Conservation (phyloP, 1,140 invertebrate species). For the Triops cancriformis region DNA sequence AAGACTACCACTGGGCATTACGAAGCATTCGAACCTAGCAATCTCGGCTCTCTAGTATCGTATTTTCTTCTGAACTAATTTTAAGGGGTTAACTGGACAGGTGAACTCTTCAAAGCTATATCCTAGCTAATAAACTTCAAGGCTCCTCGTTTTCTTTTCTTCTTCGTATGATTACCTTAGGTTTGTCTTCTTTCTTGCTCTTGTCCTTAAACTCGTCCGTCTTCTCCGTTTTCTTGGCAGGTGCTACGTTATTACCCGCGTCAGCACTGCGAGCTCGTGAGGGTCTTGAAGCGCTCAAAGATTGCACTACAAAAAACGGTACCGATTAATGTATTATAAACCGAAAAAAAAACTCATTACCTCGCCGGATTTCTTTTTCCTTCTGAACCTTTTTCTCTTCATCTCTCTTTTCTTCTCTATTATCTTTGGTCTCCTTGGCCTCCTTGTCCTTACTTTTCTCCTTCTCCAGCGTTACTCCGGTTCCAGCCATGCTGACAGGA, state of each 20-base stretch:
- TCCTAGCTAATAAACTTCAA: not conserved
- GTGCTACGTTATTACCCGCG: slow-evolving; percentile 30
- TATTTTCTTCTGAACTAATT: too few species aligned
- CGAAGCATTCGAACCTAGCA: too few species aligned
- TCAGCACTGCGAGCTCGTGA: slow-evolving; percentile 32
- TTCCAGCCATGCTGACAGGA: slow-evolving; percentile 75
- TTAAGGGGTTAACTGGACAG: too few species aligned
- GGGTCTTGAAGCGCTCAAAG: slow-evolving; percentile 27
- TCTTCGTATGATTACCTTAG: not conserved
- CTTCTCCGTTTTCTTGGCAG: slow-evolving; percentile 27
- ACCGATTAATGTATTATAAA: not conserved
- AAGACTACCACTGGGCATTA: too few species aligned
- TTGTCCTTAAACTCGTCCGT: slow-evolving; percentile 9
- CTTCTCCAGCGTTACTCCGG: slow-evolving; percentile 53
- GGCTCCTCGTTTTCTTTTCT: not conserved
- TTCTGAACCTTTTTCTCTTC: not conserved
- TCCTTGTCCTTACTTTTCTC: slow-evolving; percentile 27
- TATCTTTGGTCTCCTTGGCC: slow-evolving; percentile 16
- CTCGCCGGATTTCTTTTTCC: not conserved
- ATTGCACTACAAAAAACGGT: not conserved
- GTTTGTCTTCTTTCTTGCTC: slow-evolving; percentile 22
- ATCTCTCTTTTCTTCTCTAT: not conserved
- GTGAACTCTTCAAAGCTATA: not conserved
- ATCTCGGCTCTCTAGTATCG: too few species aligned
- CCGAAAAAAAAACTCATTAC: not conserved